Percentiles rank a stretch among this genome's conserved stretches.
phyloP scores from a whole-genome alignment of 2,113 vertebrate species.

The Syngnathus scovelli region DNA sequence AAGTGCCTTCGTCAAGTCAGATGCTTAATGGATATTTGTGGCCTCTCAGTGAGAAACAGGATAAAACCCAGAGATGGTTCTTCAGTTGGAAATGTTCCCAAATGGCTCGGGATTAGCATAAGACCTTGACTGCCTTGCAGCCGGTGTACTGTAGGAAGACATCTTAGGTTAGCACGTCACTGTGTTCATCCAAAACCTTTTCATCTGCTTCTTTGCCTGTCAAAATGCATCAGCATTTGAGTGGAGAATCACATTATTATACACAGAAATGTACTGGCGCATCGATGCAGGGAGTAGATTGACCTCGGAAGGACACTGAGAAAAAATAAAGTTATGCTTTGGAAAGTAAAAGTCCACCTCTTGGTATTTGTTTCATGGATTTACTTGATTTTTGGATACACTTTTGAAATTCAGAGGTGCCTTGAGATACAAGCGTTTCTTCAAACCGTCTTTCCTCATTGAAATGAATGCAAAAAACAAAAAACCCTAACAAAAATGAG shows the following conservation, averaged over 20 bases:
- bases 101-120: conserved; percentile 52
- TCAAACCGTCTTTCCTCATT: no score
- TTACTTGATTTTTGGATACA: background rate
- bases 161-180: conserved; percentile 34
- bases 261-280: background rate
- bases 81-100: conserved; percentile 60
- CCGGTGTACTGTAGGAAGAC: conserved; percentile 4
- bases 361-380: background rate
- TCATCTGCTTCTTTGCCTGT: conserved; percentile 11
- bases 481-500: no score
- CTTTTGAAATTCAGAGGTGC: background rate
- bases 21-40: conserved; percentile 44
- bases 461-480: background rate
- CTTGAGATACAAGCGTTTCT: background rate
- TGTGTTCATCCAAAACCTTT: conserved; percentile 24
- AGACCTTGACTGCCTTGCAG: conserved; percentile 23
- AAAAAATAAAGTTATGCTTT: background rate
- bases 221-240: background rate
- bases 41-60: conserved; percentile 35
- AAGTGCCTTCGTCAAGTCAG: conserved; percentile 43
- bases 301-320: background rate
- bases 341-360: background rate
- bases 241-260: background rate
- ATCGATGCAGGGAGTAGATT: background rate
- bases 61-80: conserved; percentile 35